Base-by-base conservation (phyloP, 2,797 vertebrate genomes). In the Chrosomus eos region DNA sequence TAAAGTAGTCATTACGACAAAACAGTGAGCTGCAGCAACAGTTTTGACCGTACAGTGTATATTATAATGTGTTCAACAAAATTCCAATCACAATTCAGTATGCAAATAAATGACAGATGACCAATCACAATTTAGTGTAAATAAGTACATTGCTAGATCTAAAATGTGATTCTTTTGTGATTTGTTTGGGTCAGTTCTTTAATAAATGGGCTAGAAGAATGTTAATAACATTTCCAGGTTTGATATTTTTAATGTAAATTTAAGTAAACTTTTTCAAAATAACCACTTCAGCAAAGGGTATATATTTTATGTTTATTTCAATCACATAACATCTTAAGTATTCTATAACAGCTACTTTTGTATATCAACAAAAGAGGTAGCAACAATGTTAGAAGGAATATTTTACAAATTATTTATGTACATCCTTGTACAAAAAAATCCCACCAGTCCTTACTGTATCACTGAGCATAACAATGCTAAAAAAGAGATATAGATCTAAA, bases 401-500 rank as follows among this genome's bases (percentile, higher is more conserved):
- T 77, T 62, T 77, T 55, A 77, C 55, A 62, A 43, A 77, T 40
- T 0, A 76, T 58, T 58, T 38, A 11, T 67, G 23, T 55, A 81
- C 23, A 80, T 70, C 3, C 14, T 38, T 80, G n/a, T n/a, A n/a
- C 16, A 80, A 5, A 51, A 28, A n/a, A 66, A 48, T 33, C 2
- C 16, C 74, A 19, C 55, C 11, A 9, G 19, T 36, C 66, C 19
- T 58, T 73, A 60, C 21, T 73, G 7, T 23, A 48, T 71, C 38
- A 73, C n/a, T 62, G 19, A 73, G 58, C 40, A 43, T 31, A 36
- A 60, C 14, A 72, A 45, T 40, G 18, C 16, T 14, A 55, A 55
- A 38, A 43, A 70, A 26, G 28, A n/a, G 16, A 10, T 60, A 58
- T 5, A 21, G 36, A 60, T 26, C 26, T 19, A 7, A 55, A 28